A percentile compares a stretch with the other conserved stretches of the same genome.
Evolutionary conservation across 1,140 invertebrate species (phyloP).

Genomic region (Drosophila elegans): DNA sequence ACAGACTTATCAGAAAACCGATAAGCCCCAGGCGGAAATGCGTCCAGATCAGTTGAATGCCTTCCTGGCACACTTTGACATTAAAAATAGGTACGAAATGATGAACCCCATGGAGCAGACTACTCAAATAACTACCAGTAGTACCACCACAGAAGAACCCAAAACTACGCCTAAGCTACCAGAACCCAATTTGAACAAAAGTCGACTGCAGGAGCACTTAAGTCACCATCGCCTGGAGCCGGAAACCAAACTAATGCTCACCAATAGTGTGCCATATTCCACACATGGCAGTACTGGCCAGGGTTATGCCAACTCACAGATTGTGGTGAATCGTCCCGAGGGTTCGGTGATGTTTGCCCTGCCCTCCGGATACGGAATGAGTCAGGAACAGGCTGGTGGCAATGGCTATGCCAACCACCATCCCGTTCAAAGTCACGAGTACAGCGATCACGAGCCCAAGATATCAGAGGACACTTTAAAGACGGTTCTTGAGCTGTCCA

Average conservation of each 20-base stretch:
- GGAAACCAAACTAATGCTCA: conserved; percentile 73
- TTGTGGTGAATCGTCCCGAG: conserved; percentile 83
- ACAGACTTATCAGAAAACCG: conserved; percentile 71
- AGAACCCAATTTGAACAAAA: conserved; percentile 51
- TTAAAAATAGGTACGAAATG: conserved; percentile 74
- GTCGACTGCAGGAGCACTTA: conserved; percentile 61
- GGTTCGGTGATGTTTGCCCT: conserved; percentile 80
- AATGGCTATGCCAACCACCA: neutral
- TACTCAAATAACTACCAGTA: conserved; percentile 10
- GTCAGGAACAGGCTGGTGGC: conserved; percentile 28
- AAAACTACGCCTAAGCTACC: conserved; percentile 27
- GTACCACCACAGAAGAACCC: conserved; percentile 11
- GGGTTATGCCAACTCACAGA: conserved; percentile 80
- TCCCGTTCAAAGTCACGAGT: conserved; percentile 52
- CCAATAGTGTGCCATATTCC: conserved; percentile 51
- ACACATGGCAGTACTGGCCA: conserved; percentile 31
- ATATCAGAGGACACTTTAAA: conserved; percentile 84
- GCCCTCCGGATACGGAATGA: conserved; percentile 43
- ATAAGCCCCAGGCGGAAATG: conserved; percentile 70
- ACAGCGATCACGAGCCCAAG: conserved; percentile 64
- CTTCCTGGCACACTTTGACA: conserved; percentile 80
- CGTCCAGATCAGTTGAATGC: conserved; percentile 82
- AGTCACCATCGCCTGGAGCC: conserved; percentile 62
- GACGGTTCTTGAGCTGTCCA: conserved; percentile 80
- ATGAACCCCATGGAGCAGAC: conserved; percentile 45